Percentiles rank a stretch among this genome's conserved stretches.
These are phyloP conservation scores for Cepaea hortensis DNA, from an alignment of 2,888 invertebrate genomes.

Conservation along the genomic window DNA sequence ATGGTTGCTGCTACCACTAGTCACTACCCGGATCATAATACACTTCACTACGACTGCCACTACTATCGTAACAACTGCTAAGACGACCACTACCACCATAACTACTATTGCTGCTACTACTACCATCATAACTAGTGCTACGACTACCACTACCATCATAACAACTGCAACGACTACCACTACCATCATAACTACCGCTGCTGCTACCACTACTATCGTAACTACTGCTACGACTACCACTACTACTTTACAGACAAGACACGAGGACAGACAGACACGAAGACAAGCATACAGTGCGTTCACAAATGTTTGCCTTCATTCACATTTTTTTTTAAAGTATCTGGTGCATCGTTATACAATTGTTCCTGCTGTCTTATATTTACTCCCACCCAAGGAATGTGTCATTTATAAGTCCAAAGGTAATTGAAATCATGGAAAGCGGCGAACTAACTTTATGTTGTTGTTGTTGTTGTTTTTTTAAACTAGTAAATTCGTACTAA, in stretches of 20 bases:
- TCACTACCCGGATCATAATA: too few species aligned
- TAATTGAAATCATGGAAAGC: background rate
- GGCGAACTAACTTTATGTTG: background rate
- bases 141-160: background rate
- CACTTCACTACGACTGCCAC: background rate
- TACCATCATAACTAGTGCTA: background rate
- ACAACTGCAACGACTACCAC: background rate
- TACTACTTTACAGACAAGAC: background rate
- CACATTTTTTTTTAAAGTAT: too few species aligned
- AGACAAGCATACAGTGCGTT: background rate
- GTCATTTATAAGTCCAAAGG: too few species aligned
- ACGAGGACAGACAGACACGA: too few species aligned
- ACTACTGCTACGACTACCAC: background rate
- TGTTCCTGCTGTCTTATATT: too few species aligned
- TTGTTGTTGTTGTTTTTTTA: too few species aligned
- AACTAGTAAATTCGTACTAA: too few species aligned
- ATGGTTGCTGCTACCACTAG: too few species aligned
- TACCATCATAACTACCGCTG: background rate
- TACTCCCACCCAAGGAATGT: too few species aligned
- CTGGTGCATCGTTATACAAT: too few species aligned
- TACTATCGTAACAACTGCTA: background rate
- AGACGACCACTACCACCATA: background rate
- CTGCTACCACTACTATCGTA: background rate
- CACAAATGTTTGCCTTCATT: too few species aligned
- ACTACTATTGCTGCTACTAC: background rate